These are phyloP conservation scores for Hippocampus guttulatus DNA, from an alignment of 2,113 vertebrate species.

Conservation along the genomic window DNA sequence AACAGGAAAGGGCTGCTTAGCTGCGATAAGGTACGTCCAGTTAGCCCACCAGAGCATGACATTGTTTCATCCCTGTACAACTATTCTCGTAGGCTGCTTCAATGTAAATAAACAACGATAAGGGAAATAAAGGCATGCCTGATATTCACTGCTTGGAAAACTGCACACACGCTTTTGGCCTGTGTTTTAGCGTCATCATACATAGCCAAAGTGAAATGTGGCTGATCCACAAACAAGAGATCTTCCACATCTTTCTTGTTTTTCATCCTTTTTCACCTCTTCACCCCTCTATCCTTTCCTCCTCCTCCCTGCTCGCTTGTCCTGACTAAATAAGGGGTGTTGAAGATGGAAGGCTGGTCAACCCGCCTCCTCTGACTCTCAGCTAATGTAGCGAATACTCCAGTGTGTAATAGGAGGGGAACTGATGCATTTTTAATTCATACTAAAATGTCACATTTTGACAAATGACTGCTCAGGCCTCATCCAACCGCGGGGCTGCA, in stretches of 20 bases:
- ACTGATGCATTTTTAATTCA: conserved; percentile 48
- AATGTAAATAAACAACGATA: not conserved
- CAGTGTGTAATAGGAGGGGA: conserved; percentile 23
- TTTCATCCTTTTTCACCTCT: conserved; percentile 1
- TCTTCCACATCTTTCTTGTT: not conserved
- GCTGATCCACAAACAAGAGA: conserved; percentile 26
- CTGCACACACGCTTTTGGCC: not conserved
- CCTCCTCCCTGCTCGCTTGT: conserved; percentile 22
- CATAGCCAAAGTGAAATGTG: conserved; percentile 10
- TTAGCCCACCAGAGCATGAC: not conserved
- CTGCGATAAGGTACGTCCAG: not conserved
- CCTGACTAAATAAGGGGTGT: conserved; percentile 72
- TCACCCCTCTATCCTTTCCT: conserved; percentile 4
- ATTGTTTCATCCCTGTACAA: not conserved
- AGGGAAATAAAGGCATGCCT: not conserved
- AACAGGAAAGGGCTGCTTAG: not conserved
- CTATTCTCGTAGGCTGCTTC: not conserved
- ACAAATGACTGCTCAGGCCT: conserved; percentile 28
- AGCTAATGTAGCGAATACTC: conserved; percentile 29
- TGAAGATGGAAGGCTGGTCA: conserved; percentile 31
- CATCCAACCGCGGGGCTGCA: conserved; percentile 18
- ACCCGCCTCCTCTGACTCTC: conserved; percentile 25
- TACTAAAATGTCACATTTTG: conserved; percentile 26
- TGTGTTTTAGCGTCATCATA: not conserved
- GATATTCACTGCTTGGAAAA: not conserved